Base-by-base conservation (phyloP, 2,797 vertebrate genomes). In the Sparidentex hasta region DNA sequence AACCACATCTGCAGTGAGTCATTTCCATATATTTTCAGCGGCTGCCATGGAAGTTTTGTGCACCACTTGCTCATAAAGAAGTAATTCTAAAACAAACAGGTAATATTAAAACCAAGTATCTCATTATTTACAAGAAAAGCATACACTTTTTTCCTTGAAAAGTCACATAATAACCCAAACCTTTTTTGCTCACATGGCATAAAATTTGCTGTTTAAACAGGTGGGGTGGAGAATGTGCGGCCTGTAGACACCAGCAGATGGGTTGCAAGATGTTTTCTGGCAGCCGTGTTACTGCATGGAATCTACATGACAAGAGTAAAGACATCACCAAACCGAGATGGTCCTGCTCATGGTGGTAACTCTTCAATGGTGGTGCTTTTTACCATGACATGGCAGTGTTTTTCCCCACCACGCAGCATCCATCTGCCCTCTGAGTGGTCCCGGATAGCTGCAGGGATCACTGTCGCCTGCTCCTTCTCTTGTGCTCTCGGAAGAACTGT, bases 251-350 rank as follows among this genome's bases (percentile, higher is more conserved):
- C 48, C 38, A 64, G 66, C 65, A 81, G 54, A 82, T 78, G 82
- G 82, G 50, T 58, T 29, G 44, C 65, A 57, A 65, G 51, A 68
- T 51, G 71, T 44, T 71, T 88, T 25, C 25, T 89, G 59, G 64
- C 67, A 13, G 66, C 77, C 25, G 65, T 84, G 20, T 52, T 93
- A 1, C 55, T 92, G 25, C 58, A 92, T 64, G 79, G 83, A 65
- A 58, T 89, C 54, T 89, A 74, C 73, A 61, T 62, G n/a, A 80
- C 17, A 61, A 74, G 55, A 79, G 56, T 81, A n/a, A 80, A 81
- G 74, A 58, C 55, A n/a, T 54, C 57, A 58, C 64, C 69, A n/a
- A 44, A 44, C 48, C 55, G 68, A 33, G 11, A 65, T 21, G 41
- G 9, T 14, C 27, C 33, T n/a, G 18, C 50, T 71, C 55, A 38